Base-by-base conservation (phyloP, 2,113 vertebrate genomes). In the Cochlearius cochlearius region DNA sequence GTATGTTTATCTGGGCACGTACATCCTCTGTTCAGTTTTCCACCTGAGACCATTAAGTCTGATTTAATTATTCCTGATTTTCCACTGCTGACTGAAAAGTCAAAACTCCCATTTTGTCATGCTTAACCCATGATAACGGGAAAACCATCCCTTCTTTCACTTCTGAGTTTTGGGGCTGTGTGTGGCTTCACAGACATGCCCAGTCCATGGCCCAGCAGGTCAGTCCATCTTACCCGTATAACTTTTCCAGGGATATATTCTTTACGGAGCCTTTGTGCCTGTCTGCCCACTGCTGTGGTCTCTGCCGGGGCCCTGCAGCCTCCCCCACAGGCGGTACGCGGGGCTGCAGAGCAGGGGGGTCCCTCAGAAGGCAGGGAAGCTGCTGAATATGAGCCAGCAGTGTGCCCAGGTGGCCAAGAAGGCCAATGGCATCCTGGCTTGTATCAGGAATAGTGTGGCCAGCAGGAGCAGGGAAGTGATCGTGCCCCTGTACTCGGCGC, bases 271-370 rank as follows among this genome's bases (percentile, higher is more conserved):
- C 25, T 80, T 69, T 59, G 38, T 21, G 21, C 3, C 55, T 29
- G 4, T 58, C 36, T 85, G 23, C 18, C 26, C 43, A 21, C n/a
- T 22, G 5, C 25, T 10, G 3, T 2, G 36, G n/a, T 50, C 29
- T 59, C 63, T 59, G 43, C 32, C 2, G 6, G 43, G 67, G 55
- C 7, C 11, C 62, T 3, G 2, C 5, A 62, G 38, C 17, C 30
- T 45, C n/a, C 36, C 39, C 38, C 4, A 1, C 3, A 12, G 18
- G 14, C 50, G 49, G 15, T 7, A 50, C 0, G 0, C 6, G 21
- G 25, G 56, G 11, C 16, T 94, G 45, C 41, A 73, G 79, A 47
- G 23, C 20, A 27, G 4, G 4, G 47, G n/a, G 6, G 23, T 8
- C 9, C 60, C 16, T 85, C 4, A 0, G 16, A 11, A 45, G 41